Base-by-base conservation (phyloP, 2,888 invertebrate species). In the Agrochola macilenta region DNA sequence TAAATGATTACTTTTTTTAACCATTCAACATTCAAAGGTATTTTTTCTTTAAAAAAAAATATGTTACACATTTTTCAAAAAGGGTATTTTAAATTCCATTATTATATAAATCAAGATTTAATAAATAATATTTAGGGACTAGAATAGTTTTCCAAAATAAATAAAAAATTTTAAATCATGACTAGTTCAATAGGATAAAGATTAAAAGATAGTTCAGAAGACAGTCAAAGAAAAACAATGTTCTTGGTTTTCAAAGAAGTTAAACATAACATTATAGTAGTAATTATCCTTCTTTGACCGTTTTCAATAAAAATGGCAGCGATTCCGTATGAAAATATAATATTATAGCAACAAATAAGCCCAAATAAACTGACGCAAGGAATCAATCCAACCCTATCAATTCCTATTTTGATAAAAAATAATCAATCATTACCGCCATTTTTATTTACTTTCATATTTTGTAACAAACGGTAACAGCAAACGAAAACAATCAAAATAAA, bases 371-470 rank as follows among this genome's bases (percentile, higher is more conserved):
- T 20, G 8, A 54, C 11, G 75, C 76, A 82, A 89, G 90, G 92
- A 92, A 93, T 92, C 82, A 91, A 87, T 91, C 93, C 93, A 93
- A 93, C 93, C 93, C 92, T 88, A 89, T 84, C 86, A 90, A 93
- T 92, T 91, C 92, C 88, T 80, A 75, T 78, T 84, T 79, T 69
- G 73, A 69, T 63, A 68, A 79, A 65, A 71, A 81, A 68, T 39
- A 7, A 46, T 35, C 17, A 58, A 60, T 30, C 14, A 30, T 57
- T 8, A 69, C 78, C 76, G 66, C 76, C 70, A 76, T 72, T 78
- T 79, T 78, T 66, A 79, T 78, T 68, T 52, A 26, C 7, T 64
- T 54, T 26, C 12, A 43, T 60, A 74, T 43, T 64, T 69, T 69
- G 14, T 85, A 81, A 76, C 61, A 79, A 84, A 87, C 82, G 76